Evolutionary conservation across 1,140 invertebrate genomes (phyloP).

Genomic region (Brachionus plicatilis): DNA sequence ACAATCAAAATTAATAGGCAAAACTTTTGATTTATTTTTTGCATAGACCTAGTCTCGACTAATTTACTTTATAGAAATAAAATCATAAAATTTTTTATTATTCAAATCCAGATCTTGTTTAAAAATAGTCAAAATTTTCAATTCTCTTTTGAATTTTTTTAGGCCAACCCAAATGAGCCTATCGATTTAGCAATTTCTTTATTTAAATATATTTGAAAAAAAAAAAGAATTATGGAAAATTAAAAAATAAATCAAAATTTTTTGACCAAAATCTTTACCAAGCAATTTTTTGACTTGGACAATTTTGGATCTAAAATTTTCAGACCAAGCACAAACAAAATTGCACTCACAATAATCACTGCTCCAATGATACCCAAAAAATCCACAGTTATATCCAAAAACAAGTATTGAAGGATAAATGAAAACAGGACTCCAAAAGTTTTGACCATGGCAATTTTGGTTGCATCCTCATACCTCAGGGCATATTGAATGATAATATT

Average conservation of each 20-base stretch:
- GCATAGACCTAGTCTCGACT: background rate
- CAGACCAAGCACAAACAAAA: background rate
- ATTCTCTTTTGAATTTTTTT: too few species aligned
- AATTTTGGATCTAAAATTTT: conserved; percentile 10
- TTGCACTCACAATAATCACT: background rate
- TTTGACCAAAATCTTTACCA: background rate
- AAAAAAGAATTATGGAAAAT: too few species aligned
- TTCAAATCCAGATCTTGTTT: too few species aligned
- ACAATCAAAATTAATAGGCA: background rate
- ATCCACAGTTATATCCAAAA: background rate
- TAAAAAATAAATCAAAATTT: background rate
- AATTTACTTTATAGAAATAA: too few species aligned
- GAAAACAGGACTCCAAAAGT: background rate
- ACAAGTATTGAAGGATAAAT: conserved; percentile 6
- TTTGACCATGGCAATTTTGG: conserved; percentile 12
- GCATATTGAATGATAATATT: background rate
- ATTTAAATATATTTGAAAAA: too few species aligned
- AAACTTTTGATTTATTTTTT: background rate
- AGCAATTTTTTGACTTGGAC: background rate
- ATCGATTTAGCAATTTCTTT: too few species aligned
- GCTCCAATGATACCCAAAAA: background rate
- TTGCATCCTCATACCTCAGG: background rate
- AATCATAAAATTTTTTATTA: too few species aligned
- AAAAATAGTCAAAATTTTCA: too few species aligned
- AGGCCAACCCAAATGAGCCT: too few species aligned